Percentiles rank a stretch among this genome's conserved stretches.
Conservation (phyloP, 2,888 invertebrate genomes). For the Smittia sp. region DNA sequence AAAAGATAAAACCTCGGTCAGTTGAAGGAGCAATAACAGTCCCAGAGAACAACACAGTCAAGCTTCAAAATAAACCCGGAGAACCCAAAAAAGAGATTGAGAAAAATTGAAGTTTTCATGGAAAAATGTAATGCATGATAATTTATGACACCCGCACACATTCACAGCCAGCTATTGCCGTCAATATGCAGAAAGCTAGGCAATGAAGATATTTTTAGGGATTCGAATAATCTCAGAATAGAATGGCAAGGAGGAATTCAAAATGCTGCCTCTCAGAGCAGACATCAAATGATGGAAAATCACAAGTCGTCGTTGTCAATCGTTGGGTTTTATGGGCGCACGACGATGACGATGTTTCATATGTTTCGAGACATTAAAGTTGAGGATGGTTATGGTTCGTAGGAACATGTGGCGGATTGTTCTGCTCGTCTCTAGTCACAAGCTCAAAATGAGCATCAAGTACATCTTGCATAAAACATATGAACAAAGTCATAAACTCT, state of each 20-base stretch:
- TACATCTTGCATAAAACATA: not conserved
- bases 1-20: not conserved
- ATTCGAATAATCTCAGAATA: not conserved
- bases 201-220: slow-evolving; percentile 6
- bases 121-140: slow-evolving; percentile 5
- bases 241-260: not conserved
- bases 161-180: not conserved
- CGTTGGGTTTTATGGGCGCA: slow-evolving; percentile 9
- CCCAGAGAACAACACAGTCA: too few relatives aligned
- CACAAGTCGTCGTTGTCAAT: slow-evolving; percentile 29
- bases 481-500: not conserved
- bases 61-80: not conserved
- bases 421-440: not conserved
- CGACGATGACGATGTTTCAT: slow-evolving; percentile 26
- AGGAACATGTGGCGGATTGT: not conserved
- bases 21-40: not conserved
- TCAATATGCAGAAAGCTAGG: not conserved
- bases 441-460: not conserved
- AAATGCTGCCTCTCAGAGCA: not conserved
- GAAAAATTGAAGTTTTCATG: not conserved
- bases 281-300: slow-evolving; percentile 8
- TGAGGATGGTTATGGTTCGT: not conserved
- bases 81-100: not conserved
- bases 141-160: slow-evolving; percentile 15
- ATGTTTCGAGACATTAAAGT: slow-evolving; percentile 10